Evolutionary conservation across 2,113 vertebrate species (phyloP).

Genomic region (Chaetodon trifascialis): DNA sequence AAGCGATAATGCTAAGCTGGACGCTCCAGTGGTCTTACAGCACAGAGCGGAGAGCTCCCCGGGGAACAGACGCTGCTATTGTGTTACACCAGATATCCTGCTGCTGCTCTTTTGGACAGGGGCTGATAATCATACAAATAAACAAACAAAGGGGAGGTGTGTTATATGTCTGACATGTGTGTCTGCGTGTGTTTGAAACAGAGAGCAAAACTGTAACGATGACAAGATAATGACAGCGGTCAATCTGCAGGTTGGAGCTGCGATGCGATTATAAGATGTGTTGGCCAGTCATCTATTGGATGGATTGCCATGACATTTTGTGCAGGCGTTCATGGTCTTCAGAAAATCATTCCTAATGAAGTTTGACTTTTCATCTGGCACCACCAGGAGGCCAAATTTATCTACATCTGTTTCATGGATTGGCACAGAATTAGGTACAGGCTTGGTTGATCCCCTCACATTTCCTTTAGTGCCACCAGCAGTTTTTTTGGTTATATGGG

Average conservation of each 20-base stretch:
- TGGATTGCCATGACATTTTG: neutral
- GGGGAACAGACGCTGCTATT: constrained; percentile 73
- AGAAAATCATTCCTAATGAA: neutral
- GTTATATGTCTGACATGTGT: constrained; percentile 45
- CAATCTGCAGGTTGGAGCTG: neutral
- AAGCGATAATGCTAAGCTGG: constrained; percentile 41
- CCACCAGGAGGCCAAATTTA: neutral
- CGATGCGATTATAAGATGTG: neutral
- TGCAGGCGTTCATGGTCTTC: neutral
- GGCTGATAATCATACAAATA: constrained; percentile 78
- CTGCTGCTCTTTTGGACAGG: constrained; percentile 72
- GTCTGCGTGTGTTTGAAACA: constrained; percentile 47
- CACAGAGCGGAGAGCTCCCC: constrained; percentile 46
- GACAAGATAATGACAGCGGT: constrained; percentile 2
- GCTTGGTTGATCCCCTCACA: neutral
- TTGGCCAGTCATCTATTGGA: neutral
- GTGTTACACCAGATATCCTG: constrained; percentile 83
- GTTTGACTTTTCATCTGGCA: neutral
- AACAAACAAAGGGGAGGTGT: constrained; percentile 77
- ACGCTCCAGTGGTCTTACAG: constrained; percentile 55
- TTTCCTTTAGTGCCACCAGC: neutral
- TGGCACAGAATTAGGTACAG: neutral
- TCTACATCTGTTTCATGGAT: neutral
- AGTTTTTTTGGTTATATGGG: neutral
- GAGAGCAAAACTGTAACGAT: constrained; percentile 22